Conservation (phyloP, 1,140 invertebrate species). For the Dinoponera quadriceps region DNA sequence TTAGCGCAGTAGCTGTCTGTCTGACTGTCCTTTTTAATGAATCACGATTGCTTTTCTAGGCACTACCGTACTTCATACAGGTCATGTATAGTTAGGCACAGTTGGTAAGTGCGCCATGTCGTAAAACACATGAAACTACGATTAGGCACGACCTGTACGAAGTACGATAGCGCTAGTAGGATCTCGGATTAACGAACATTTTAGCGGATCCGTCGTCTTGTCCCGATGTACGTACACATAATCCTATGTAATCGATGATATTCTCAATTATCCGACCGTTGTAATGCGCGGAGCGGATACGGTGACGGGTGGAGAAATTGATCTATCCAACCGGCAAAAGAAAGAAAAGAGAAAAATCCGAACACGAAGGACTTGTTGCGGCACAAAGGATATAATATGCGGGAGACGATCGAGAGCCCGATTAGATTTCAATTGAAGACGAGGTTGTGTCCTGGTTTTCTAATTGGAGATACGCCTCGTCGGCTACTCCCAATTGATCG, state of each 20-base stretch:
- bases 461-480: background rate
- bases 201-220: background rate
- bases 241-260: slow-evolving; percentile 38
- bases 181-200: slow-evolving; percentile 54
- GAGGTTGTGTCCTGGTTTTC: background rate
- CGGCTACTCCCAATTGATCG: no score
- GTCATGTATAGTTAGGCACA: slow-evolving; percentile 74
- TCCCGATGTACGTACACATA: background rate
- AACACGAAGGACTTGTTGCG: slow-evolving; percentile 36
- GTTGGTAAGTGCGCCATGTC: slow-evolving; percentile 71
- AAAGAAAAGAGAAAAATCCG: background rate
- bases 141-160: slow-evolving; percentile 77
- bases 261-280: slow-evolving; percentile 23
- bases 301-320: background rate
- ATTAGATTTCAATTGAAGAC: no score
- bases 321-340: no score
- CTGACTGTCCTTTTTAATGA: slow-evolving; percentile 63
- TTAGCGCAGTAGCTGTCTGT: slow-evolving; percentile 57
- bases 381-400: slow-evolving; percentile 29
- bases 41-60: slow-evolving; percentile 71
- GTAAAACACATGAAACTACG: slow-evolving; percentile 62
- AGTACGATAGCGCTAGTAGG: slow-evolving; percentile 74
- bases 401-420: no score
- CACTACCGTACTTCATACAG: slow-evolving; percentile 77
- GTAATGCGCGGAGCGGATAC: background rate